Evolutionary conservation across 2,888 invertebrate species (phyloP), one percentile per base, ranked within the genome.

Genomic region (Hipparchia sbordonii): DNA sequence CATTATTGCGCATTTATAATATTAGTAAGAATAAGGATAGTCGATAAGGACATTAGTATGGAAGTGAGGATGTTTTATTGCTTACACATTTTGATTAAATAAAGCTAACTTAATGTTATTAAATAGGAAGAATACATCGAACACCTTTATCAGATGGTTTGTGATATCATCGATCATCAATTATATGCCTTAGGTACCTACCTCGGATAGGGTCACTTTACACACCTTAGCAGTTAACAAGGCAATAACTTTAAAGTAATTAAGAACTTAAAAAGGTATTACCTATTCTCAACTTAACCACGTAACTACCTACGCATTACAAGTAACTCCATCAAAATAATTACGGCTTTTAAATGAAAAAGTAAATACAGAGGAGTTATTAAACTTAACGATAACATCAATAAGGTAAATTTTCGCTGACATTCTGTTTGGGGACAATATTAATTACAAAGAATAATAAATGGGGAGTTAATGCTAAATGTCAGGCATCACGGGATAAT

Each of bases 351-450:
- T 65, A 65, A 65, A 65, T 52, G 51, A 39, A 33, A 39, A 33
- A 65, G 10, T 65, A 65, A 65, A 65, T 52, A 65, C 65, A 5
- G 51, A 52, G 51, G 12, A 52, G 33, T 52, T 65, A 51, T 52
- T 65, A 7, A 65, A 23, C 33, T 33, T 61, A 66, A 71, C 65
- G 65, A 74, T 56, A 74, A 52, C 62, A 71, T 59, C 63, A 54
- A 74, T 74, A 46, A 71, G 65, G 65, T 69, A 71, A 74, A 71
- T 66, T 71, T 65, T 65, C 67, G 54, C 65, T 74, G 71, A 74
- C 74, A 74, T 74, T 74, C 66, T 65, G 51, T 65, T 65, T 65
- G 65, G 65, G 65, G 52, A 63, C 63, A 33, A 52, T 51, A 52
- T 45, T 61, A 6, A 65, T 65, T 65, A 67, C 67, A 48, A 12